Percentiles rank a stretch among this genome's conserved stretches.
Evolutionary conservation across 2,797 vertebrate genomes (phyloP).

Genomic region (Bradypodion ventrale): DNA sequence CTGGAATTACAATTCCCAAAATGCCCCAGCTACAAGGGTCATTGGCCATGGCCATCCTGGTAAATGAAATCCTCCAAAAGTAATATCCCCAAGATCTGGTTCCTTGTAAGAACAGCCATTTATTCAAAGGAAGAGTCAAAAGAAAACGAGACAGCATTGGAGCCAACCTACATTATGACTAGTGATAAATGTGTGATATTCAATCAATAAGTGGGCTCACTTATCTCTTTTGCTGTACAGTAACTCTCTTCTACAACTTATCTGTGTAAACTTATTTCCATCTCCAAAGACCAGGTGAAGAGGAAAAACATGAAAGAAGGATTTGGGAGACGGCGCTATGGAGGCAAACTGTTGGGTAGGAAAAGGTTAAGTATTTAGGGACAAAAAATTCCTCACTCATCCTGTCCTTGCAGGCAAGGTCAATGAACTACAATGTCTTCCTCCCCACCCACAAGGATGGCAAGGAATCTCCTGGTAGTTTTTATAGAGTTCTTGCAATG

Average conservation of each 20-base stretch:
- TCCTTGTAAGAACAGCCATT: background rate
- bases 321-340: background rate
- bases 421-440: too few relatives aligned
- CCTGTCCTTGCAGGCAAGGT: too few relatives aligned
- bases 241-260: background rate
- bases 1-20: too few relatives aligned
- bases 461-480: too few relatives aligned
- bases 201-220: background rate
- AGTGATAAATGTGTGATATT: background rate
- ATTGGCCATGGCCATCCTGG: too few relatives aligned
- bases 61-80: too few relatives aligned
- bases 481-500: too few relatives aligned
- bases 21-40: too few relatives aligned
- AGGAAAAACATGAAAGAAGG: background rate
- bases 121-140: background rate
- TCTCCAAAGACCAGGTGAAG: background rate
- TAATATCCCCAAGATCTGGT: too few relatives aligned
- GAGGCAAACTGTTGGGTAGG: too few relatives aligned
- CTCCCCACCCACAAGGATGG: too few relatives aligned
- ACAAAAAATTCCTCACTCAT: too few relatives aligned
- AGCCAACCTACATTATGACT: background rate
- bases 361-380: background rate
- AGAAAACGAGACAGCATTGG: background rate
- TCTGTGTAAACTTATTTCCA: background rate
- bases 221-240: background rate